phyloP scores from a whole-genome alignment of 23 tunicate genomes.

The Phallusia fumigata region DNA sequence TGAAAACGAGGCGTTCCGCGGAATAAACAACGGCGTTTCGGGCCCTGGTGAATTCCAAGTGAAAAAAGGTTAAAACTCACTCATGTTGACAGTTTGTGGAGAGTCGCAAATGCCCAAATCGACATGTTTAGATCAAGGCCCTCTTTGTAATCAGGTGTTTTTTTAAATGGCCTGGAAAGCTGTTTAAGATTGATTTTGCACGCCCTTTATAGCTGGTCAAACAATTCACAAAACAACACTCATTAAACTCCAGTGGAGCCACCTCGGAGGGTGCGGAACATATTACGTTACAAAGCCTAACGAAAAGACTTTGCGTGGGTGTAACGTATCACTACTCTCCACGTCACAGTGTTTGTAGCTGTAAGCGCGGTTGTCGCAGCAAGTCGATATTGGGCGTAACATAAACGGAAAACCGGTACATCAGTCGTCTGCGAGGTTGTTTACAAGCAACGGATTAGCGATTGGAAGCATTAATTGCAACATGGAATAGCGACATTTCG shows the following conservation, averaged over 20 bases:
- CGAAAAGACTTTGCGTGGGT: too few relatives aligned
- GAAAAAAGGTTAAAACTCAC: background rate
- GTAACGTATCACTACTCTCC: too few relatives aligned
- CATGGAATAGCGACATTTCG: background rate
- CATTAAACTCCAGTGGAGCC: too few relatives aligned
- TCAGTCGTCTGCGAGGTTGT: background rate
- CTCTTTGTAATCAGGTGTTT: too few relatives aligned
- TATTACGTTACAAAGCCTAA: too few relatives aligned
- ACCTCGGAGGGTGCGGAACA: too few relatives aligned
- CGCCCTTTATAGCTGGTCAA: too few relatives aligned
- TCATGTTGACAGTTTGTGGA: too few relatives aligned
- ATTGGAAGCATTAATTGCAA: background rate
- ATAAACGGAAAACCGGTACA: background rate
- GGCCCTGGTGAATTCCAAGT: constrained; percentile 26
- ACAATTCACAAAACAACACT: too few relatives aligned
- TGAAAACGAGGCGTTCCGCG: constrained; percentile 40
- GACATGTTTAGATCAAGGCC: too few relatives aligned
- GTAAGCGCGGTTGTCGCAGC: background rate
- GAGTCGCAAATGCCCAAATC: too few relatives aligned
- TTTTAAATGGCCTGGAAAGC: background rate
- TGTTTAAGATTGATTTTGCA: too few relatives aligned
- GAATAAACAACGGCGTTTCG: constrained; percentile 26
- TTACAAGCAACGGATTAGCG: constrained; percentile 1
- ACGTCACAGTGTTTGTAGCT: background rate
- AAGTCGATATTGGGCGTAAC: background rate